Evolutionary conservation across 2,113 vertebrate genomes (phyloP).

Genomic region (Taxidea taxus): DNA sequence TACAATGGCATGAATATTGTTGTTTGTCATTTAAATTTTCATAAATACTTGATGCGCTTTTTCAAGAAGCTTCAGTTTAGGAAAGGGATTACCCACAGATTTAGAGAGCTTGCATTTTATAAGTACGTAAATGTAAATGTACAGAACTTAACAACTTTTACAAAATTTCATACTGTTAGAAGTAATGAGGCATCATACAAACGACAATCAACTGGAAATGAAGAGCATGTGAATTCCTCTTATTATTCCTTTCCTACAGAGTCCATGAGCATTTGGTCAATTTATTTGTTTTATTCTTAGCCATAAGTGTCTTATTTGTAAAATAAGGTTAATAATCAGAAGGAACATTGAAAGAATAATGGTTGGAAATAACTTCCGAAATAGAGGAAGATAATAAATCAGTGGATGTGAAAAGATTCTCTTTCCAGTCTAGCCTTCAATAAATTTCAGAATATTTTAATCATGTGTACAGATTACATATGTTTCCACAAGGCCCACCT

Average conservation of each 20-base stretch:
- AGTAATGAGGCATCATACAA: neutral
- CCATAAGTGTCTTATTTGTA: neutral
- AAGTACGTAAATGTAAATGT: neutral
- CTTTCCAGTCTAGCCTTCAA: neutral
- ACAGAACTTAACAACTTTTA: neutral
- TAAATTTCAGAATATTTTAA: slow-evolving; percentile 15
- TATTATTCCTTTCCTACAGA: neutral
- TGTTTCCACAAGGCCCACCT: neutral
- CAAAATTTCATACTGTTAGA: neutral
- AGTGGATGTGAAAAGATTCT: neutral
- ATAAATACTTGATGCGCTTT: slow-evolving; percentile 43
- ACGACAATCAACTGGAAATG: neutral
- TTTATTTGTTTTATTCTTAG: neutral
- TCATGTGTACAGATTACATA: neutral
- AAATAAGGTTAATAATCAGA: neutral
- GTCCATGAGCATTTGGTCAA: neutral
- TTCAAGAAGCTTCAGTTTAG: slow-evolving; percentile 32
- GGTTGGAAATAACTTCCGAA: neutral
- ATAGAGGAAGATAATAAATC: slow-evolving; percentile 1
- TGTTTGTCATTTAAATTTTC: slow-evolving; percentile 50
- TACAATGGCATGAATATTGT: slow-evolving; percentile 41
- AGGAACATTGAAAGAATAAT: neutral
- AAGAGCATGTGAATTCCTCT: neutral
- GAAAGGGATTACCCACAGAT: slow-evolving; percentile 39
- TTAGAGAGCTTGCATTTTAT: slow-evolving; percentile 13